A percentile compares a stretch with the other conserved stretches of the same genome.
phyloP scores from a whole-genome alignment of 2,797 vertebrate species.

The Aratinga solstitialis region DNA sequence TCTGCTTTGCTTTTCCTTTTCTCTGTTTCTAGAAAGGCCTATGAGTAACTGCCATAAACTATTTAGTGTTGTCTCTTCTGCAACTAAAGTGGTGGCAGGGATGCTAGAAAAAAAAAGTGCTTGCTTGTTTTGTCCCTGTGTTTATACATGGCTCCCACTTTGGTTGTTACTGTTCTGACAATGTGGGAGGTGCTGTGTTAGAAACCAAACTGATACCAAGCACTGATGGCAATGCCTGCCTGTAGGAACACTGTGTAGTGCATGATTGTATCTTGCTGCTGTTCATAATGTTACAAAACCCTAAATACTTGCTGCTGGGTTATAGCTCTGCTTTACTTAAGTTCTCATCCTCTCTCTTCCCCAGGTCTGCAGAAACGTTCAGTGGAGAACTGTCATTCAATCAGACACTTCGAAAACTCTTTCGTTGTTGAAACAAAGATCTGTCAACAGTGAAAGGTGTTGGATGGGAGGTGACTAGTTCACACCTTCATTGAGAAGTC shows the following conservation, averaged over 20 bases:
- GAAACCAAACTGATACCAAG: accelerated
- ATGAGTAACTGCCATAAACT: neutral
- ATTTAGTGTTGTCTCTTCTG: neutral
- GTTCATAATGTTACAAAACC: accelerated
- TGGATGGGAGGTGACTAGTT: conserved; percentile 34
- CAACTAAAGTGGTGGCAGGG: neutral
- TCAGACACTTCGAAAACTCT: conserved; percentile 92
- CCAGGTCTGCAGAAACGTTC: conserved; percentile 89
- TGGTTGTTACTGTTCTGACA: neutral
- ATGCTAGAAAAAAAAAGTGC: neutral
- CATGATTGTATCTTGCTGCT: neutral
- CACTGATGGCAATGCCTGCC: accelerated
- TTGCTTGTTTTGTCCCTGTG: neutral
- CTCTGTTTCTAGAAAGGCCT: neutral
- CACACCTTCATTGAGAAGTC: conserved; percentile 60
- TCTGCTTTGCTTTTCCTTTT: neutral
- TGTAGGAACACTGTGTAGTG: accelerated
- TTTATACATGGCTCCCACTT: neutral
- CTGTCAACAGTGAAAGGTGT: conserved; percentile 83
- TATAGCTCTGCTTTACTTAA: neutral
- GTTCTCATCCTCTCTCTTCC: neutral
- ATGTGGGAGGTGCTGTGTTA: neutral
- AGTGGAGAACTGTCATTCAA: conserved; percentile 86
- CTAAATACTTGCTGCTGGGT: neutral
- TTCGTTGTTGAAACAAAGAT: conserved; percentile 92